Evolutionary conservation across 2,797 vertebrate species (phyloP).

Genomic region (Staurois parvus): DNA sequence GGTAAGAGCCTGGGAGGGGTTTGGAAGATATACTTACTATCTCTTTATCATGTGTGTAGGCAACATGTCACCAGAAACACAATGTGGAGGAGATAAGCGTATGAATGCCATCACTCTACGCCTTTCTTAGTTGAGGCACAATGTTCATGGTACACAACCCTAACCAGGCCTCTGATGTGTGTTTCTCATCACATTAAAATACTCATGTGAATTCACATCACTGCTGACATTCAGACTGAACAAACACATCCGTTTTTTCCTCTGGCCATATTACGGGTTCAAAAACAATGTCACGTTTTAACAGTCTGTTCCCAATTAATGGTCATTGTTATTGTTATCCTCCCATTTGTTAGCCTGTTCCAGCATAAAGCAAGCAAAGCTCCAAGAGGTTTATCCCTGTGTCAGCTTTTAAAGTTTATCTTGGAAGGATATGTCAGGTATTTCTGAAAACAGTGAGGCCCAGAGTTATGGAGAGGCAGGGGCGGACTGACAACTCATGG

Average conservation of each 20-base stretch:
- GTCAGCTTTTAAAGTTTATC: no score
- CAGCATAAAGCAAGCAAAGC: no score
- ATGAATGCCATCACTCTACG: background rate
- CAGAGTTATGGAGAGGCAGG: no score
- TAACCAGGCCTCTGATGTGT: background rate
- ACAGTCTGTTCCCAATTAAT: constrained; percentile 8
- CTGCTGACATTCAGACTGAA: background rate
- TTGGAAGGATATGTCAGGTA: no score
- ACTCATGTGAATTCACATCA: background rate
- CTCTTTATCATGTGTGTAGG: constrained; percentile 21
- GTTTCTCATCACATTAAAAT: background rate
- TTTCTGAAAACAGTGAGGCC: no score
- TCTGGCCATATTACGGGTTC: background rate
- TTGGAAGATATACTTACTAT: constrained; percentile 20
- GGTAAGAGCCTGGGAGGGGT: constrained; percentile 67
- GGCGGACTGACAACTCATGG: no score
- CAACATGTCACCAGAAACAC: constrained; percentile 32
- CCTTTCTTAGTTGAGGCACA: constrained; percentile 6
- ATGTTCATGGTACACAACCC: constrained; percentile 1
- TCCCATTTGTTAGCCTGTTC: background rate
- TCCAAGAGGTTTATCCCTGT: no score
- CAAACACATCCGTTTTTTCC: background rate
- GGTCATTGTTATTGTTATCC: background rate
- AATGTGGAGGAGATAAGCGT: constrained; percentile 40
- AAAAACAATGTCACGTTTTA: background rate